Evolutionary conservation across 1,140 invertebrate genomes (phyloP).

Genomic region (Drosophila tristis): DNA sequence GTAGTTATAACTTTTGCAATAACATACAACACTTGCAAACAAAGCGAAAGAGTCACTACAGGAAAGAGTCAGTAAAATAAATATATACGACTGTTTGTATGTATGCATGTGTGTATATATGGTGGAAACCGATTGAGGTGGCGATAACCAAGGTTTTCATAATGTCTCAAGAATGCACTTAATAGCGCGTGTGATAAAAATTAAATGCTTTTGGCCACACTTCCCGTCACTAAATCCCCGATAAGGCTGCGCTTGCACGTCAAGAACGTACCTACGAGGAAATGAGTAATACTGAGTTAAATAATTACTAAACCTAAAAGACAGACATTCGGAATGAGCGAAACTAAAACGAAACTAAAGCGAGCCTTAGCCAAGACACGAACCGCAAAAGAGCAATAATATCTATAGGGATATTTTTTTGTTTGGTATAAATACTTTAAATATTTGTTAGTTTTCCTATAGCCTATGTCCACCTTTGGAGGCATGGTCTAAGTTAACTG

Average conservation of each 20-base stretch:
- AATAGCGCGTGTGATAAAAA: conserved; percentile 25
- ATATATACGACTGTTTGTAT: too few species aligned
- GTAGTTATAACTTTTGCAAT: conserved; percentile 60
- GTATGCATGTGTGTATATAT: neutral
- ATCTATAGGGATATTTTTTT: conserved; percentile 41
- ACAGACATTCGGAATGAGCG: neutral
- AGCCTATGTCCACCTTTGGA: conserved; percentile 33
- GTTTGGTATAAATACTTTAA: conserved; percentile 45
- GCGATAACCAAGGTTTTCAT: conserved; percentile 19
- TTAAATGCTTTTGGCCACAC: conserved; percentile 27
- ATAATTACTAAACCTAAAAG: conserved; percentile 8
- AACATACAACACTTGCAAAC: conserved; percentile 62
- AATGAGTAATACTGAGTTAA: neutral
- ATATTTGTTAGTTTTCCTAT: conserved; percentile 62
- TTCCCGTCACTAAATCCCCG: conserved; percentile 35
- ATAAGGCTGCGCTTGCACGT: conserved; percentile 22
- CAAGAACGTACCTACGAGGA: conserved; percentile 15
- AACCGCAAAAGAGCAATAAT: conserved; percentile 34
- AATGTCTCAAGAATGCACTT: conserved; percentile 10
- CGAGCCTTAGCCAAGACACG: conserved; percentile 20
- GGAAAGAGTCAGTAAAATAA: conserved; percentile 5
- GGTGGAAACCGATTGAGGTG: neutral
- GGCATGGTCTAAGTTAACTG: conserved; percentile 52
- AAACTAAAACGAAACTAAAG: conserved; percentile 6
- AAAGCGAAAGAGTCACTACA: conserved; percentile 23